These are phyloP conservation scores for Perdita meconis DNA, from an alignment of 2,888 invertebrate genomes.

Conservation along the genomic window DNA sequence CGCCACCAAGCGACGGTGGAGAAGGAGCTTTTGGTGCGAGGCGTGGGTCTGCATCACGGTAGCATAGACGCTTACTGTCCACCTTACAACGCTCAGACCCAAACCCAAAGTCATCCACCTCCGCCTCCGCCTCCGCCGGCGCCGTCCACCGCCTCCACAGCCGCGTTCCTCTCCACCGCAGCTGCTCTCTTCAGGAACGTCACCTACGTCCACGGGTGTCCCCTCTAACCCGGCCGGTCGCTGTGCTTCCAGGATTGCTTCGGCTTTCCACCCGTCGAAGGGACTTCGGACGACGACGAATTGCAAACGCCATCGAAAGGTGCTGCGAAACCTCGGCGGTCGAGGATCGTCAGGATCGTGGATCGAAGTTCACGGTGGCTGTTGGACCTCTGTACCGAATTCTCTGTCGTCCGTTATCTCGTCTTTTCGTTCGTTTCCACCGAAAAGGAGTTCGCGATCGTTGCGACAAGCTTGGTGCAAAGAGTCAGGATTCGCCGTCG, in stretches of 20 bases:
- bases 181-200: slow-evolving; percentile 91
- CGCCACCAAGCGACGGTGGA: slow-evolving; percentile 93
- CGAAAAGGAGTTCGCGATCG: not conserved
- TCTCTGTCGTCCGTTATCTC: not conserved
- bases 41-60: slow-evolving; percentile 82
- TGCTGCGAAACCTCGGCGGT: not conserved
- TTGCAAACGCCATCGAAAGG: not conserved
- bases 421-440: not conserved
- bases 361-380: not conserved
- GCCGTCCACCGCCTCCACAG: slow-evolving; percentile 85
- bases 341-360: not conserved
- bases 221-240: slow-evolving; percentile 85
- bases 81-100: slow-evolving; percentile 76
- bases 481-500: not conserved
- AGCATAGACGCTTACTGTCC: slow-evolving; percentile 81
- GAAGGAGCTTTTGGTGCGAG: slow-evolving; percentile 87
- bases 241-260: slow-evolving; percentile 36
- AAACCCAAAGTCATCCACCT: slow-evolving; percentile 84
- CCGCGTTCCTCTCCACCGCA: slow-evolving; percentile 88
- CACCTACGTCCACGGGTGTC: slow-evolving; percentile 90
- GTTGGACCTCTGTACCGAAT: not conserved
- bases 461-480: not conserved
- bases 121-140: slow-evolving; percentile 83
- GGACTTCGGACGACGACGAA: not conserved
- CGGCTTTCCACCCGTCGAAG: not conserved